A percentile compares a stretch with the other conserved stretches of the same genome.
Conservation (phyloP, 1,140 invertebrate genomes). For the Drosophila albomicans region DNA sequence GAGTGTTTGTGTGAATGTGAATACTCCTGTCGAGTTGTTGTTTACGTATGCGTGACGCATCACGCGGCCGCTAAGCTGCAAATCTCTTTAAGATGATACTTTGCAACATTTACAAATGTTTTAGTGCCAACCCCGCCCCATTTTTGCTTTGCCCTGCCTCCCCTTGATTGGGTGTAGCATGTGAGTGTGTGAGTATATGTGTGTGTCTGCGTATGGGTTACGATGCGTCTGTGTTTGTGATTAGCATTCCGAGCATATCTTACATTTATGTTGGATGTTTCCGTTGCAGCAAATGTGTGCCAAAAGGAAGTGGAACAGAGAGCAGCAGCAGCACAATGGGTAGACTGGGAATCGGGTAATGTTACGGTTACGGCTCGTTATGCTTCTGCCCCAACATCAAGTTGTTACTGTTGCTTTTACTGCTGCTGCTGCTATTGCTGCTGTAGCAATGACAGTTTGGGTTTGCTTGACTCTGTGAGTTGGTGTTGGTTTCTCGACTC, state of each 20-base stretch:
- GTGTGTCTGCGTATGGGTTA: slow-evolving; percentile 29
- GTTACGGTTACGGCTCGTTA: slow-evolving; percentile 82
- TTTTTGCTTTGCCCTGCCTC: not conserved
- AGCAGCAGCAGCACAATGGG: slow-evolving; percentile 11
- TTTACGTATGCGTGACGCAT: slow-evolving; percentile 82
- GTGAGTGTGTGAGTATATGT: slow-evolving; percentile 14
- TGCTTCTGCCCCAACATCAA: slow-evolving; percentile 57
- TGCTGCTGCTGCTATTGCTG: slow-evolving; percentile 11
- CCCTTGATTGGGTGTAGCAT: slow-evolving; percentile 29
- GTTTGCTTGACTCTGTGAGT: slow-evolving; percentile 21
- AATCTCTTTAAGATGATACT: slow-evolving; percentile 84
- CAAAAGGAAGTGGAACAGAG: slow-evolving; percentile 19
- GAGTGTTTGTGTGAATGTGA: slow-evolving; percentile 22
- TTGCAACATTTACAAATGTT: slow-evolving; percentile 84
- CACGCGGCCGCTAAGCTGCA: slow-evolving; percentile 79
- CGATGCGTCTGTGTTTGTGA: slow-evolving; percentile 60
- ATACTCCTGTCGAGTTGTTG: slow-evolving; percentile 49
- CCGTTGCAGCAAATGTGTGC: slow-evolving; percentile 77
- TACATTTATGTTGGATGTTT: slow-evolving; percentile 82
- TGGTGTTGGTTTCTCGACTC: slow-evolving; percentile 45
- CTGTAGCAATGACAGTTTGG: slow-evolving; percentile 33
- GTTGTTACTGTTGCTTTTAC: slow-evolving; percentile 25
- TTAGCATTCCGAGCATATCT: slow-evolving; percentile 81
- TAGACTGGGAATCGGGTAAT: slow-evolving; percentile 67
- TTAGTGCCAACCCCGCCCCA: slow-evolving; percentile 54